phyloP scores from a whole-genome alignment of 2,888 invertebrate species.

The Cheilosia grossa region DNA sequence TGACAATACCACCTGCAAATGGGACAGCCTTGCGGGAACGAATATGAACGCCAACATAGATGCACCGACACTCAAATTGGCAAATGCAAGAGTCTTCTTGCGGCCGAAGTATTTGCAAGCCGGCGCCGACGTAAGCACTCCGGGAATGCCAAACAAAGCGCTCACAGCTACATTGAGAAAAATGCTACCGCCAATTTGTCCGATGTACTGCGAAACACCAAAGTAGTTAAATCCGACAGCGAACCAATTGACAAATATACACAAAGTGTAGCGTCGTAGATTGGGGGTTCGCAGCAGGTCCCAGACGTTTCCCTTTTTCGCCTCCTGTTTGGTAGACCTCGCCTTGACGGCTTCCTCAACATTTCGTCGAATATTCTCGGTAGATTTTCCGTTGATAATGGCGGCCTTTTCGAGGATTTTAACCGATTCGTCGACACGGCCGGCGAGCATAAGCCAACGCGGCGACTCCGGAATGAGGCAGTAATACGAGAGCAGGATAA shows the following conservation, averaged over 20 bases:
- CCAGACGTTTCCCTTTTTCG: constrained; percentile 83
- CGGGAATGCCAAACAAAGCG: constrained; percentile 87
- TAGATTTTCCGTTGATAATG: constrained; percentile 84
- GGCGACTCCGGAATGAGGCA: constrained; percentile 91
- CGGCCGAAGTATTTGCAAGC: constrained; percentile 88
- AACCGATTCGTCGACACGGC: constrained; percentile 86
- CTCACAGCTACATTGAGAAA: constrained; percentile 92
- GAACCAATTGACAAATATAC: constrained; percentile 84
- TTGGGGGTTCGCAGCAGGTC: constrained; percentile 88
- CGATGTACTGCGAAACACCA: constrained; percentile 93
- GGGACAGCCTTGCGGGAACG: constrained; percentile 81
- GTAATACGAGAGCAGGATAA: constrained; percentile 86
- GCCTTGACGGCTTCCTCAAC: constrained; percentile 84
- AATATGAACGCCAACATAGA: constrained; percentile 88
- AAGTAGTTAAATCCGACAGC: constrained; percentile 90
- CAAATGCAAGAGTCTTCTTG: constrained; percentile 86
- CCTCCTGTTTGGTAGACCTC: constrained; percentile 5
- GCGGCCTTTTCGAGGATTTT: constrained; percentile 86
- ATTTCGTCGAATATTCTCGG: constrained; percentile 82
- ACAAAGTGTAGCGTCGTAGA: constrained; percentile 86
- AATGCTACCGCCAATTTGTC: constrained; percentile 89
- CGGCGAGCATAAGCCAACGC: constrained; percentile 88
- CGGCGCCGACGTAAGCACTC: constrained; percentile 84
- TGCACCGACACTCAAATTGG: constrained; percentile 86
- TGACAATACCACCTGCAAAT: constrained; percentile 78